These are phyloP conservation scores for Enteromius thamalakanensis DNA, from an alignment of 2,797 vertebrate species.

Conservation along the genomic window DNA sequence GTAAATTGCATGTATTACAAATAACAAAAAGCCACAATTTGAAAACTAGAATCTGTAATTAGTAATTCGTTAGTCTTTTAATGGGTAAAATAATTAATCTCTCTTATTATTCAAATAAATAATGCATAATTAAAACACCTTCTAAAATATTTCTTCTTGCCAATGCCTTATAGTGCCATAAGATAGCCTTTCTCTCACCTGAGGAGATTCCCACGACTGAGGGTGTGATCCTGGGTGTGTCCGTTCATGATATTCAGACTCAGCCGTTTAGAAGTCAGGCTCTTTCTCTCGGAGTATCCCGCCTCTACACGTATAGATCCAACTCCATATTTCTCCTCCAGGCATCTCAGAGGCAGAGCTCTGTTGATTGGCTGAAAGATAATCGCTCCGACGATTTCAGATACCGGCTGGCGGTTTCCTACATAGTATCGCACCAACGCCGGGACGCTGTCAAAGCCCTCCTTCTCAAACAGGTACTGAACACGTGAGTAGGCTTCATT, in stretches of 20 bases:
- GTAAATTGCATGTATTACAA: neutral
- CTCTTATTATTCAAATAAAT: neutral
- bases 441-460: conserved; percentile 91
- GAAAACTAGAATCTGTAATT: neutral
- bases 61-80: neutral
- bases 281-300: conserved; percentile 74
- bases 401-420: conserved; percentile 90
- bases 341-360: conserved; percentile 85
- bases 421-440: conserved; percentile 92
- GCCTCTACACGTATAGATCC: conserved; percentile 68
- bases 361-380: conserved; percentile 97
- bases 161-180: neutral
- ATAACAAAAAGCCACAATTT: neutral
- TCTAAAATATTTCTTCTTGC: neutral
- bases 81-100: neutral
- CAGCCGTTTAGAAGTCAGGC: conserved; percentile 80
- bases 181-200: conserved; percentile 75
- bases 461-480: conserved; percentile 90
- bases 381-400: conserved; percentile 90
- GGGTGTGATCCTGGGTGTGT: conserved; percentile 73
- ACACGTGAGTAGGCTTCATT: conserved; percentile 92
- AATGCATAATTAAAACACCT: neutral
- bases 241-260: conserved; percentile 85
- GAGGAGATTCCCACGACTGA: conserved; percentile 80
- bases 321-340: conserved; percentile 89